phyloP scores from a whole-genome alignment of 1,140 invertebrate genomes.

The Ceratitis capitata region DNA sequence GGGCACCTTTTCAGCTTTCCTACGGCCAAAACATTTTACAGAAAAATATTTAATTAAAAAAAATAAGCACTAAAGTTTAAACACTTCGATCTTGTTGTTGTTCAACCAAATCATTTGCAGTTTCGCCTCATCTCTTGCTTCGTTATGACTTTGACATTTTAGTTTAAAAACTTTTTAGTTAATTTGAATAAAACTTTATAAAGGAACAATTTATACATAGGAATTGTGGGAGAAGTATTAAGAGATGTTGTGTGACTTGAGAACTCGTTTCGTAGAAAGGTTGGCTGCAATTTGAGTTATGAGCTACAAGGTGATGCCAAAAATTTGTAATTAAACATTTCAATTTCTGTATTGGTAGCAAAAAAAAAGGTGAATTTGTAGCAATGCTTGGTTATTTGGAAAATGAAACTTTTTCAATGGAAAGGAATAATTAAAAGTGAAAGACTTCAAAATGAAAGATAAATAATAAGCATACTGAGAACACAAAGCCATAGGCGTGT shows the following conservation, averaged over 20 bases:
- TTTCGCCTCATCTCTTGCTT: neutral
- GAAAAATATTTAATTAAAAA: neutral
- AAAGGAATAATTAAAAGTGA: too few species aligned
- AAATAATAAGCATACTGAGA: too few species aligned
- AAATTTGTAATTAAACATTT: neutral
- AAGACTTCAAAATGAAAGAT: too few species aligned
- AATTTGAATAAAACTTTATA: neutral
- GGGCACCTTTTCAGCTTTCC: neutral
- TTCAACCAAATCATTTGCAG: neutral
- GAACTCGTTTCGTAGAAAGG: neutral
- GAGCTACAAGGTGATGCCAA: neutral
- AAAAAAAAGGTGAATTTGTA: neutral
- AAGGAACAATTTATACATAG: too few species aligned
- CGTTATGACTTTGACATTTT: conserved; percentile 23
- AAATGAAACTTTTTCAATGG: too few species aligned
- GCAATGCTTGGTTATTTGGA: too few species aligned
- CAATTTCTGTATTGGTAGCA: neutral
- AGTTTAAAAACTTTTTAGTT: conserved; percentile 25
- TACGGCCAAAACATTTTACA: neutral
- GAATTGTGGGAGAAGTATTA: too few species aligned
- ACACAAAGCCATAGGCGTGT: too few species aligned
- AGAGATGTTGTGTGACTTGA: too few species aligned
- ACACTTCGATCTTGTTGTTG: neutral
- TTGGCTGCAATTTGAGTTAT: neutral
- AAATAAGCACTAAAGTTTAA: neutral